Evolutionary conservation across 2,113 vertebrate species (phyloP).

Genomic region (Carassius auratus): DNA sequence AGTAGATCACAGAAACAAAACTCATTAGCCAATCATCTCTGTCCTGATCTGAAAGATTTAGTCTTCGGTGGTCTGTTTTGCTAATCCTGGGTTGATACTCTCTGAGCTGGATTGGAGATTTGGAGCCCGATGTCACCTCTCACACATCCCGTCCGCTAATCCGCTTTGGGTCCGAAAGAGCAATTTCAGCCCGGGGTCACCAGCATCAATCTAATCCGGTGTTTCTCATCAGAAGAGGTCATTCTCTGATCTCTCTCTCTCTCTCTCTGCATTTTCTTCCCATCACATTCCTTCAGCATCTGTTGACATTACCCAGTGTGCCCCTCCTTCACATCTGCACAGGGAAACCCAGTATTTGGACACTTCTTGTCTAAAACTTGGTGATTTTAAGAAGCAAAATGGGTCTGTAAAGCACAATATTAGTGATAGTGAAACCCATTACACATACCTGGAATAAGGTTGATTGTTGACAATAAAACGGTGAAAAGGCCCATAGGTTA

Average conservation of each 20-base stretch:
- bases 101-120: conserved; percentile 9
- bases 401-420: not conserved
- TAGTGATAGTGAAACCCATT: not conserved
- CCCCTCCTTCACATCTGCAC: not conserved
- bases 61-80: not conserved
- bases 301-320: conserved; percentile 7
- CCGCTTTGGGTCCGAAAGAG: conserved; percentile 38
- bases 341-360: not conserved
- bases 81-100: conserved; percentile 33
- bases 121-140: conserved; percentile 39
- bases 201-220: not conserved
- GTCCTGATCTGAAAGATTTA: not conserved
- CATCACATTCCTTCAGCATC: conserved; percentile 7
- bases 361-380: not conserved
- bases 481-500: not conserved
- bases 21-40: conserved; percentile 39
- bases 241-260: not conserved
- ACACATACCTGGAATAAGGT: not conserved
- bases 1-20: conserved; percentile 22
- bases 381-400: not conserved
- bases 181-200: conserved; percentile 16
- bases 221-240: conserved; percentile 23
- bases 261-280: not conserved
- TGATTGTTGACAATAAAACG: not conserved
- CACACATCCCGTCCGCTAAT: conserved; percentile 27